Conservation (phyloP, 2,888 invertebrate species). For the Physocephala rufipes region DNA sequence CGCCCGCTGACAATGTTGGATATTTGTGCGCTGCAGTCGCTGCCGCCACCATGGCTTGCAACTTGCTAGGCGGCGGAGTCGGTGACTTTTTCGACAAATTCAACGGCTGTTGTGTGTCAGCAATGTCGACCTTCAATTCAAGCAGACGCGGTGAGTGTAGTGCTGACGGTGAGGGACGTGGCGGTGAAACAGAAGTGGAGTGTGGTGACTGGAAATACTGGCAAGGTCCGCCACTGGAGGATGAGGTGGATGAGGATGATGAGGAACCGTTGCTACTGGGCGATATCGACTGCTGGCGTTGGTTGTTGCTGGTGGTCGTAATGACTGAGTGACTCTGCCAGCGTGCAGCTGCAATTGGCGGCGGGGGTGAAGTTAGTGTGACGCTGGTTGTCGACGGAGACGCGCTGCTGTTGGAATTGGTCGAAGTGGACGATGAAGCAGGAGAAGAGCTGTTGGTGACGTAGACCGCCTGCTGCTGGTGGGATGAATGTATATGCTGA, state of each 20-base stretch:
- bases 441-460: conserved; percentile 36
- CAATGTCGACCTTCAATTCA: conserved; percentile 85
- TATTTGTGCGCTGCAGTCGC: conserved; percentile 61
- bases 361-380: conserved; percentile 60
- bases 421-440: conserved; percentile 45
- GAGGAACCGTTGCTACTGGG: conserved; percentile 61
- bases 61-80: conserved; percentile 73
- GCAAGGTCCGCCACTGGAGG: conserved; percentile 53
- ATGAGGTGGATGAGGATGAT: conserved; percentile 53
- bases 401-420: conserved; percentile 55
- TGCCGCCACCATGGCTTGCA: conserved; percentile 61
- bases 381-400: conserved; percentile 61
- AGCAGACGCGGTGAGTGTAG: conserved; percentile 67
- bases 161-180: conserved; percentile 64
- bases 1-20: conserved; percentile 63
- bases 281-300: conserved; percentile 65
- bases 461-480: conserved; percentile 42
- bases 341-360: conserved; percentile 52
- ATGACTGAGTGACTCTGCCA: conserved; percentile 70
- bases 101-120: conserved; percentile 82
- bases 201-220: conserved; percentile 67
- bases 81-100: conserved; percentile 89
- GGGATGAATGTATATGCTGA: conserved; percentile 41
- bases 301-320: conserved; percentile 69
- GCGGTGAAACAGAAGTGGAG: conserved; percentile 66